These are phyloP conservation scores for Synergus laeviventris DNA, from an alignment of 2,888 invertebrate species.

Conservation along the genomic window DNA sequence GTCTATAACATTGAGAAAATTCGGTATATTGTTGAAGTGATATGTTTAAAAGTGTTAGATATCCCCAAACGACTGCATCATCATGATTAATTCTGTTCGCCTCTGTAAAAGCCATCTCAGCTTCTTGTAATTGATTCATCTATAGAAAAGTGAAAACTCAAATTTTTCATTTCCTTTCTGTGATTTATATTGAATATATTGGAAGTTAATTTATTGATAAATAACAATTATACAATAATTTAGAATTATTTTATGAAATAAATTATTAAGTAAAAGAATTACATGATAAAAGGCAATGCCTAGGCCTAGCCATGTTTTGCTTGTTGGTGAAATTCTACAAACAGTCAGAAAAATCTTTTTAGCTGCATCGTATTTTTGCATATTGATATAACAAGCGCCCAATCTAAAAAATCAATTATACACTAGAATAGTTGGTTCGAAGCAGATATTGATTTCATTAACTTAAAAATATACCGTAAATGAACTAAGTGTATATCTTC, in stretches of 20 bases:
- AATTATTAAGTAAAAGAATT: slow-evolving; percentile 27
- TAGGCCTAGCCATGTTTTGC: slow-evolving; percentile 63
- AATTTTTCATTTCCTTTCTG: too few relatives aligned
- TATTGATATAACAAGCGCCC: slow-evolving; percentile 58
- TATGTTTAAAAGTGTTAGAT: slow-evolving; percentile 65
- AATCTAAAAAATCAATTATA: slow-evolving; percentile 50
- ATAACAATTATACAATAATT: too few relatives aligned
- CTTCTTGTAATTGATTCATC: slow-evolving; percentile 58
- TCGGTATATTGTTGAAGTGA: slow-evolving; percentile 62
- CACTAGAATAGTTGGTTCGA: too few relatives aligned
- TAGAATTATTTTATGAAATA: too few relatives aligned
- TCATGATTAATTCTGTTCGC: slow-evolving; percentile 63
- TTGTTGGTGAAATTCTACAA: slow-evolving; percentile 59
- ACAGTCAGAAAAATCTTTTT: slow-evolving; percentile 58
- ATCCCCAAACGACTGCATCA: slow-evolving; percentile 64
- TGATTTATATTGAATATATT: too few relatives aligned
- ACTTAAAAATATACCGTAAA: slow-evolving; percentile 51
- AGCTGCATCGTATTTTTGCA: slow-evolving; percentile 56
- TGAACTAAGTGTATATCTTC: slow-evolving; percentile 62
- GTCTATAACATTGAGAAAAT: slow-evolving; percentile 66
- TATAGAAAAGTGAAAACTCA: slow-evolving; percentile 32
- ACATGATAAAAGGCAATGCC: slow-evolving; percentile 64
- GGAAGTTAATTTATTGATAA: too few relatives aligned
- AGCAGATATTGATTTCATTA: background rate
- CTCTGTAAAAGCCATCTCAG: slow-evolving; percentile 62